These are phyloP conservation scores for Sminthurides aquaticus DNA, from an alignment of 2,888 invertebrate species.

Conservation along the genomic window DNA sequence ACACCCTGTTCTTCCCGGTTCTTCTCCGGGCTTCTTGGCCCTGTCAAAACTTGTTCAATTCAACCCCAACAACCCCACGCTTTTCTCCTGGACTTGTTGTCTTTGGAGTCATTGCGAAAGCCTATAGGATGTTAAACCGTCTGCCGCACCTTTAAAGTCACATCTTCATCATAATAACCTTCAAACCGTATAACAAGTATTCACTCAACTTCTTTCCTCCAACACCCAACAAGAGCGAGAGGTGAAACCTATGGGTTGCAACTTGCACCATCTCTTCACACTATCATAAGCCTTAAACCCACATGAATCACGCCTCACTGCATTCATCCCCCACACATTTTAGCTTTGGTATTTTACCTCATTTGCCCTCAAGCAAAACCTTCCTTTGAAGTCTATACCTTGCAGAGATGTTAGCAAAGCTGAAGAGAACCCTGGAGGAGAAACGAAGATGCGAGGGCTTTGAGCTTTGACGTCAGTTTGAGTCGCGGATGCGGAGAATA, in stretches of 20 bases:
- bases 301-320: neutral
- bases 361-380: neutral
- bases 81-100: no score
- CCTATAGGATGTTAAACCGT: no score
- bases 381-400: neutral
- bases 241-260: neutral
- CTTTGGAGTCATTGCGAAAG: neutral
- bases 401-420: no score
- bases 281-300: neutral
- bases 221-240: neutral
- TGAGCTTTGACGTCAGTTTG: no score
- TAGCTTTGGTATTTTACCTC: neutral
- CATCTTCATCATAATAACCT: neutral
- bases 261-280: neutral
- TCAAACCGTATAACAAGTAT: neutral
- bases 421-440: no score
- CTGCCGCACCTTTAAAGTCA: neutral
- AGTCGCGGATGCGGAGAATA: no score
- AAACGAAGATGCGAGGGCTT: no score
- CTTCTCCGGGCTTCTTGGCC: no score
- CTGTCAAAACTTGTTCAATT: no score
- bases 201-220: neutral
- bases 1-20: no score
- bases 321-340: neutral
- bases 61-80: no score